phyloP scores from a whole-genome alignment of 2,113 vertebrate species.

The Chrysemys picta region DNA sequence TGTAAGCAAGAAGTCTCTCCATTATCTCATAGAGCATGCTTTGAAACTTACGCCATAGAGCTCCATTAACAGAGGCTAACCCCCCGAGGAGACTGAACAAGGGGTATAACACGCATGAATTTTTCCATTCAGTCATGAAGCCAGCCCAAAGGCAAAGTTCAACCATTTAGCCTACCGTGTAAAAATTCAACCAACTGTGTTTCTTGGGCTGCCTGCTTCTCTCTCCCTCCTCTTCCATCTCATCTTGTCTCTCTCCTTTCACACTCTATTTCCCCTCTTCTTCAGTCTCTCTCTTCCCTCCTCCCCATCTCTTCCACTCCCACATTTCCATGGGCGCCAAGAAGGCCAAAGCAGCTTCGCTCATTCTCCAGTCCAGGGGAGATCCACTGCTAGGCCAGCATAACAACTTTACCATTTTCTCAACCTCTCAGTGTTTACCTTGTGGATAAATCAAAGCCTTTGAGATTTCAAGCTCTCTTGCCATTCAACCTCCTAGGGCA shows the following conservation, averaged over 20 bases:
- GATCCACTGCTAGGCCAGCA: not conserved
- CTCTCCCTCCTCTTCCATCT: not conserved
- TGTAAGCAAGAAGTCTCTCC: not conserved
- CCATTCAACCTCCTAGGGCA: not conserved
- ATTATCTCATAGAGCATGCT: rapidly evolving
- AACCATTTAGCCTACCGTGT: not conserved
- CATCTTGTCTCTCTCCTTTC: not conserved
- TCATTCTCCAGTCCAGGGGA: not conserved
- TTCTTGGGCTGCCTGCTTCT: not conserved
- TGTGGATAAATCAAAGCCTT: not conserved
- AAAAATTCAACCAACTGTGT: rapidly evolving
- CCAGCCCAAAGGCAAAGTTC: not conserved
- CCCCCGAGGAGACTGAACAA: rapidly evolving
- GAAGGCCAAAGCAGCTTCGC: not conserved
- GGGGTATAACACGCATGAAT: not conserved
- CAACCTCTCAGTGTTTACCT: not conserved
- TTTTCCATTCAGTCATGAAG: not conserved
- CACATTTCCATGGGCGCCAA: not conserved
- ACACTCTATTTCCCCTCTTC: not conserved
- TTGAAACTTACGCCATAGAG: not conserved
- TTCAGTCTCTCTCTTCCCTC: no score
- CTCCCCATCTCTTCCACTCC: not conserved
- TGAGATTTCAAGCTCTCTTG: not conserved
- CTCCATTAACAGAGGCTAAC: not conserved
- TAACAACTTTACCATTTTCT: not conserved